Percentiles rank a stretch among this genome's conserved stretches.
These are phyloP conservation scores for Opisthograptis luteolata DNA, from an alignment of 2,888 invertebrate genomes.

Conservation along the genomic window DNA sequence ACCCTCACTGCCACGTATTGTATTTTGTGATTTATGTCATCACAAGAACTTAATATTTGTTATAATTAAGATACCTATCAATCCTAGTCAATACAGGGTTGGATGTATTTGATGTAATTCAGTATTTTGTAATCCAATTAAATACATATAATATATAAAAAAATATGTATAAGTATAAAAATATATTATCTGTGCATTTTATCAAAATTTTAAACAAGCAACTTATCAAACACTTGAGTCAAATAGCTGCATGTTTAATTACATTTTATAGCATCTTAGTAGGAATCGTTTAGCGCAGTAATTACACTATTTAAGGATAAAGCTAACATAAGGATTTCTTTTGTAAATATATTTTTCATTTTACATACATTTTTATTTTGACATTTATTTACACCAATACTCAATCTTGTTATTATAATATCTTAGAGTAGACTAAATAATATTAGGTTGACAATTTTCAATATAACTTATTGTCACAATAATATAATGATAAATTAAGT, in stretches of 20 bases:
- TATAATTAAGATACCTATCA: slow-evolving; percentile 66
- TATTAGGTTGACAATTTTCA: slow-evolving; percentile 46
- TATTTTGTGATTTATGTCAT: slow-evolving; percentile 54
- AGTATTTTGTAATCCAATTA: slow-evolving; percentile 6
- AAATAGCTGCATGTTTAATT: slow-evolving; percentile 1
- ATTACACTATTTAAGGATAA: slow-evolving; percentile 1
- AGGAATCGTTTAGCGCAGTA: not conserved
- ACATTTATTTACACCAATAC: slow-evolving; percentile 31
- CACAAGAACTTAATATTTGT: slow-evolving; percentile 43
- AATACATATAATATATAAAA: no score
- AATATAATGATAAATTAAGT: slow-evolving; percentile 2
- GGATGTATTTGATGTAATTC: slow-evolving; percentile 48
- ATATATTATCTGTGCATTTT: not conserved
- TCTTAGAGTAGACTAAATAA: slow-evolving; percentile 12
- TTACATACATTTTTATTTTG: slow-evolving; percentile 19
- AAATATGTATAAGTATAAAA: not conserved
- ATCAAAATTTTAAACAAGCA: not conserved
- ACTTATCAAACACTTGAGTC: not conserved
- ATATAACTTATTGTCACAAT: slow-evolving; percentile 53
- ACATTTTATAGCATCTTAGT: not conserved
- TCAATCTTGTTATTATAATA: slow-evolving; percentile 28
- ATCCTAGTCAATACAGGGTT: slow-evolving; percentile 83
- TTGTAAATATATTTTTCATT: slow-evolving; percentile 28
- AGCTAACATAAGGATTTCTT: slow-evolving; percentile 9
- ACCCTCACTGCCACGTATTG: slow-evolving; percentile 75